Conservation (phyloP, 2,113 vertebrate genomes). For the Bagarius yarrelli region DNA sequence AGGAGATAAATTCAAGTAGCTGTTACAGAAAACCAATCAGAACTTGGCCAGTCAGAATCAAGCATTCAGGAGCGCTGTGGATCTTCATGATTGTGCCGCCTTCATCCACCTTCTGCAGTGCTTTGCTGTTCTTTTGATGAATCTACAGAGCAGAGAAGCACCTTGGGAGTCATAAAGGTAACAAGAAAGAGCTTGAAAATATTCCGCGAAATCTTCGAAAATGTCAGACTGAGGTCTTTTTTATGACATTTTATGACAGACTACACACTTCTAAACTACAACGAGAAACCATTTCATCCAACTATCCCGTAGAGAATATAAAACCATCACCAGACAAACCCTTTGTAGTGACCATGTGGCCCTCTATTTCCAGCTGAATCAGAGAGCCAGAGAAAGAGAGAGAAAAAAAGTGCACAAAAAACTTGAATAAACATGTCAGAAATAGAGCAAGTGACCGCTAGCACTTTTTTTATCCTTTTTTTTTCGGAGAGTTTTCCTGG, state of each 20-base stretch:
- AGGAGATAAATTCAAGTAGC: background rate
- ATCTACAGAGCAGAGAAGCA: conserved; percentile 30
- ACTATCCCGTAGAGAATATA: conserved; percentile 11
- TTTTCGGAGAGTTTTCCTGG: conserved; percentile 34
- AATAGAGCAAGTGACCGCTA: conserved; percentile 50
- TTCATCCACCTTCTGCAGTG: background rate
- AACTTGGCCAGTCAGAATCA: background rate
- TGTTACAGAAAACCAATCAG: background rate
- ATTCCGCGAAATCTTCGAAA: conserved; percentile 4
- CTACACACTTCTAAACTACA: background rate
- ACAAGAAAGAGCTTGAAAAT: conserved; percentile 24
- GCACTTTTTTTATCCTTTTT: conserved; percentile 46
- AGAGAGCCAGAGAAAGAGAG: background rate
- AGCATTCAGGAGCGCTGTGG: background rate
- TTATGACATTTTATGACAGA: conserved; percentile 22
- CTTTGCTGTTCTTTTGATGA: conserved; percentile 15
- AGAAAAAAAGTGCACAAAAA: background rate
- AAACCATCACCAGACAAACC: background rate
- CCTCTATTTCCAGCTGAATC: conserved; percentile 5
- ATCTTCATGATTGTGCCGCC: conserved; percentile 3
- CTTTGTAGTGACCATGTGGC: conserved; percentile 4
- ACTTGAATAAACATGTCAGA: conserved; percentile 54
- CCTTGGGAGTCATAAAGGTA: conserved; percentile 27
- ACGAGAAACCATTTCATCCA: conserved; percentile 6
- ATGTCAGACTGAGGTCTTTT: conserved; percentile 23